Base-by-base conservation (phyloP, 2,888 invertebrate species). In the Diploptera punctata region DNA sequence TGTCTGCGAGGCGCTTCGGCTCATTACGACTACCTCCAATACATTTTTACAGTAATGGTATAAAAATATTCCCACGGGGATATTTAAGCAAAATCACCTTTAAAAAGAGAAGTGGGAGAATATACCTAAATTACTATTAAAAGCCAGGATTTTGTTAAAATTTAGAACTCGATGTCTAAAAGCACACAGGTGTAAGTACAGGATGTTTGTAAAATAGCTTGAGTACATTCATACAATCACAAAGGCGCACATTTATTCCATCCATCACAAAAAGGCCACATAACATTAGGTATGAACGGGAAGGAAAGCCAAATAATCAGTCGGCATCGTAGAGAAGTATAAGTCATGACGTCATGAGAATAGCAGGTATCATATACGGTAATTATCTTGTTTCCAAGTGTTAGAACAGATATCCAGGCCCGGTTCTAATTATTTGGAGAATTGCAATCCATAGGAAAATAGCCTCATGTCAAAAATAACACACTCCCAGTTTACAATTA, bases 81-180 rank as follows among this genome's bases (percentile, higher is more conserved):
- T 71, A 67, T 71, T 71, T 71, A 71, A 71, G 71, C 44, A 67
- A 71, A 71, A 71, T 71, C 67, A 67, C 71, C 67, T 71, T 62
- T 68, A 26, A 29, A 29, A 38, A 13, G 43, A n/a, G n/a, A 21
- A 47, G 65, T 65, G 47, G 65, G 47, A 65, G 29, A 44, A 26
- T 65, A 26, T 24, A n/a, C n/a, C 65, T 65, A 65, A 65, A 65
- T 44, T 65, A 65, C 47, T 65, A 65, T 65, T 47, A 65, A 44
- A 65, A 44, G 26, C 38, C 47, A 65, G 47, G 65, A 65, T 26
- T 26, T 44, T 29, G 44, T 44, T n/a, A 65, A 65, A 65, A 47
- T 33, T 65, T 44, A 65, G n/a, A 29, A 18, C 47, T 44, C 47
- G 44, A 26, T 43, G 47, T 38, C 47, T 44, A 16, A 65, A 44